Evolutionary conservation across 2,888 invertebrate genomes (phyloP), one percentile per base, ranked within the genome.

Genomic region (Acanthococcus lagerstroemiae): DNA sequence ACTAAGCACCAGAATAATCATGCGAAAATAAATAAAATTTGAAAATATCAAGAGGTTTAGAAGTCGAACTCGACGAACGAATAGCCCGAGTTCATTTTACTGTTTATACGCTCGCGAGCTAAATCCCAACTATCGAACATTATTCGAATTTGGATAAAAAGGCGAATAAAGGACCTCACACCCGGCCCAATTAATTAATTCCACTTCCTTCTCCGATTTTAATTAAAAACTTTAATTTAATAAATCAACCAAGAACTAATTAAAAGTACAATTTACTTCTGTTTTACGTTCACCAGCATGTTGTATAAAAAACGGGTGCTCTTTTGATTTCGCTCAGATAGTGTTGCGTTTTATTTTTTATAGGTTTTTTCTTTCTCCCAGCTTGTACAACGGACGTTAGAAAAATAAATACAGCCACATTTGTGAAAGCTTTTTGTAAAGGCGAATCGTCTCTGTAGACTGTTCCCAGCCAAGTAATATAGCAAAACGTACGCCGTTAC

Each of bases 211-310:
- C 45, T 58, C 24, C 37, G 45, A 58, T 45, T 58, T 58, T 58
- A 58, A 58, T 58, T 58, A 58, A 58, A 58, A 58, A 58, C 44
- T 58, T 58, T 58, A 56, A 56, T 56, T 56, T 56, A 58, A 58
- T 58, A 58, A 58, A 58, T 58, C 58, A 58, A 44, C 45, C 58
- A 15, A 45, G 17, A 58, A 58, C 45, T 58, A 58, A 58, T 58
- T 58, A 58, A 58, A 58, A 58, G 58, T 58, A 58, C 58, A 58
- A 58, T 58, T 58, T 58, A 58, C 58, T 58, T 58, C 58, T 58
- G 58, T 58, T 45, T 45, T 45, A 45, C 45, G 27, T 55, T 58
- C 45, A 58, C 58, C 58, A 45, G 30, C 58, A 45, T 58, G 58
- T 58, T 58, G 25, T 58, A 22, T 54, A 50, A 12, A 19, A 19